Percentiles rank a stretch among this genome's conserved stretches.
These are phyloP conservation scores for Penaeus monodon DNA, from an alignment of 2,888 invertebrate genomes.

Conservation along the genomic window DNA sequence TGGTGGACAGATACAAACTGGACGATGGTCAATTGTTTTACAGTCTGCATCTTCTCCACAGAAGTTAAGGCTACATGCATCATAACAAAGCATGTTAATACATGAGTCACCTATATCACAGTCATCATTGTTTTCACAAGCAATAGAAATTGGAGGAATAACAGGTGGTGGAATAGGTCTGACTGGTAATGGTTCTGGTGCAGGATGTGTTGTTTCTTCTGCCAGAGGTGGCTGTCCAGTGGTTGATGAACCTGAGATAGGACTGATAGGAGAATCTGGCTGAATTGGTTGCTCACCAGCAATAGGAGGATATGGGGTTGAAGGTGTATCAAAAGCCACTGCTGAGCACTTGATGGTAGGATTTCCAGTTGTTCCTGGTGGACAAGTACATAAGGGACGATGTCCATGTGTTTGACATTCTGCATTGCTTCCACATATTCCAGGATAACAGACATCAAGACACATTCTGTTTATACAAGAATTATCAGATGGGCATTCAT, in stretches of 20 bases:
- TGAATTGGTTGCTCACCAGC: conserved; percentile 7
- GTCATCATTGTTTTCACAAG: conserved; percentile 69
- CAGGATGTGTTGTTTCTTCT: conserved; percentile 1
- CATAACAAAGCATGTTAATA: conserved; percentile 51
- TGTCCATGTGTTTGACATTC: conserved; percentile 70
- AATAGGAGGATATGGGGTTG: conserved; percentile 45
- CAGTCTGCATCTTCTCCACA: conserved; percentile 67
- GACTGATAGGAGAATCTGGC: conserved; percentile 30
- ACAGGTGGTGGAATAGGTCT: conserved; percentile 47
- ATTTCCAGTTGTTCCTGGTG: conserved; percentile 67
- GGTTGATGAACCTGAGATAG: conserved; percentile 31
- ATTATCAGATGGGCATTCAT: conserved; percentile 45
- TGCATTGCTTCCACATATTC: conserved; percentile 67
- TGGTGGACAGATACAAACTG: conserved; percentile 79
- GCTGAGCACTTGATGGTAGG: conserved; percentile 65
- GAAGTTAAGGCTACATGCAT: conserved; percentile 72
- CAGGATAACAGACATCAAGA: conserved; percentile 49
- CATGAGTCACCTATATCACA: conserved; percentile 55
- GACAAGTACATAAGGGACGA: conserved; percentile 74
- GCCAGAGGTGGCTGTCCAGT: conserved; percentile 15
- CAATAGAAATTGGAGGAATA: conserved; percentile 72
- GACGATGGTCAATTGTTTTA: conserved; percentile 67
- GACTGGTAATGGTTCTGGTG: conserved; percentile 33
- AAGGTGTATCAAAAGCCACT: conserved; percentile 33
- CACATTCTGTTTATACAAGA: conserved; percentile 50